Evolutionary conservation across 2,113 vertebrate species (phyloP).

Genomic region (Apteryx mantelli): DNA sequence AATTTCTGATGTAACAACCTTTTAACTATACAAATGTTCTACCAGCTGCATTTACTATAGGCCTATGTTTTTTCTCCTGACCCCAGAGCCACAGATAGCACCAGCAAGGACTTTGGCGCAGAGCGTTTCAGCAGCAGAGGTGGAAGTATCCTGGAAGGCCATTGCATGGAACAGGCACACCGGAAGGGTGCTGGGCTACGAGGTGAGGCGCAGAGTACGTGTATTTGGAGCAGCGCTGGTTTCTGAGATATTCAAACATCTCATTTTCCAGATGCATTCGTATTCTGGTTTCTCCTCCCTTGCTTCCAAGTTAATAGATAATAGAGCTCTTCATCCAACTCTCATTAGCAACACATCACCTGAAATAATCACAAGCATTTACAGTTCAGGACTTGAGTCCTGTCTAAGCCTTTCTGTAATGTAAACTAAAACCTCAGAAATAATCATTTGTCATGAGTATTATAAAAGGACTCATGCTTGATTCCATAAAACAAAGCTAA

Average conservation of each 20-base stretch:
- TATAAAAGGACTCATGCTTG: background rate
- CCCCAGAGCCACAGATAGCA: constrained; percentile 82
- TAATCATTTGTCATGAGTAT: background rate
- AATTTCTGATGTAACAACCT: background rate
- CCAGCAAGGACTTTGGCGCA: constrained; percentile 76
- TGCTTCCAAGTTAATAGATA: background rate
- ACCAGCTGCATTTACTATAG: background rate
- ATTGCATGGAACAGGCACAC: constrained; percentile 78
- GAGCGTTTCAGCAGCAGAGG: constrained; percentile 81
- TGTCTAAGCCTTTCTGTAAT: background rate
- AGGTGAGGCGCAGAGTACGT: constrained; percentile 74
- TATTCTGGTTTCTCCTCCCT: background rate
- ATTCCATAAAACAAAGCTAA: background rate
- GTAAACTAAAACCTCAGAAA: background rate
- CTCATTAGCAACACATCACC: background rate
- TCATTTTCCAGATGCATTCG: background rate
- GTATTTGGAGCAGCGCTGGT: background rate
- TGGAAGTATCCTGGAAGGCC: constrained; percentile 87
- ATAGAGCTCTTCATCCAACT: background rate
- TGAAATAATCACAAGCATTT: background rate
- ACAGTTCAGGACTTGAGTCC: background rate
- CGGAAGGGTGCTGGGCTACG: constrained; percentile 85
- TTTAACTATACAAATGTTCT: background rate
- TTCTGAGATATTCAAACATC: background rate
- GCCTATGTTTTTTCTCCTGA: background rate